Evolutionary conservation across 1,140 invertebrate genomes (phyloP).

Genomic region (Diorhabda carinulata): DNA sequence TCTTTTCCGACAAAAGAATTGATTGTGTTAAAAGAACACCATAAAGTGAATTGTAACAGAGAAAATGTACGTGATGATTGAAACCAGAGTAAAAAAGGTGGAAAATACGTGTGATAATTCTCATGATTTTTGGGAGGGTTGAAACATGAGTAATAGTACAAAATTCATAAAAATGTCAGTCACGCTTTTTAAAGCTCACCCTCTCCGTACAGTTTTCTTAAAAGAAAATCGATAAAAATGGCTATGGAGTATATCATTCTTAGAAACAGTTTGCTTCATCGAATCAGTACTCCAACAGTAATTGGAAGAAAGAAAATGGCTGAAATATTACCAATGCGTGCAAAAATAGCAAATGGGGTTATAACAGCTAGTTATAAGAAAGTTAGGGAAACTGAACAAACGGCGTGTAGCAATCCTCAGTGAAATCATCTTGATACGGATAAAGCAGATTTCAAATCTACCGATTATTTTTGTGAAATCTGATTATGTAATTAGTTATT

Average conservation of each 20-base stretch:
- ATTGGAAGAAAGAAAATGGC: conserved; percentile 14
- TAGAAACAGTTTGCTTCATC: conserved; percentile 5
- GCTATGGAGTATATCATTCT: conserved; percentile 10
- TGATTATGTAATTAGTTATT: too few relatives aligned
- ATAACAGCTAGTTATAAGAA: conserved; percentile 4
- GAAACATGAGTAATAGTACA: not conserved
- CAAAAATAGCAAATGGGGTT: conserved; percentile 9
- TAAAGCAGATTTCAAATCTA: not conserved
- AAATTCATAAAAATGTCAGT: conserved; percentile 14
- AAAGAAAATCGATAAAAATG: conserved; percentile 10
- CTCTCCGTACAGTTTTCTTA: not conserved
- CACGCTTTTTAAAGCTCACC: conserved; percentile 6
- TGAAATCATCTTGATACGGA: not conserved
- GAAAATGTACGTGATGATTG: not conserved
- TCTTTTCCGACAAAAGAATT: too few relatives aligned
- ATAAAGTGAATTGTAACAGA: too few relatives aligned
- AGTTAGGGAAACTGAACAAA: conserved; percentile 8
- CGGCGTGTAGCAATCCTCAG: conserved; percentile 5
- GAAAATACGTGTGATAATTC: not conserved
- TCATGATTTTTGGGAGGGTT: not conserved
- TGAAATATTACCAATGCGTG: conserved; percentile 13
- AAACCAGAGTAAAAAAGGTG: not conserved
- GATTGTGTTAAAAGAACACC: too few relatives aligned
- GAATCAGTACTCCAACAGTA: conserved; percentile 16
- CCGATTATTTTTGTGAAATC: too few relatives aligned